Percentiles rank a stretch among this genome's conserved stretches.
phyloP scores from a whole-genome alignment of 2,797 vertebrate species.

The Microctenopoma lineatum region DNA sequence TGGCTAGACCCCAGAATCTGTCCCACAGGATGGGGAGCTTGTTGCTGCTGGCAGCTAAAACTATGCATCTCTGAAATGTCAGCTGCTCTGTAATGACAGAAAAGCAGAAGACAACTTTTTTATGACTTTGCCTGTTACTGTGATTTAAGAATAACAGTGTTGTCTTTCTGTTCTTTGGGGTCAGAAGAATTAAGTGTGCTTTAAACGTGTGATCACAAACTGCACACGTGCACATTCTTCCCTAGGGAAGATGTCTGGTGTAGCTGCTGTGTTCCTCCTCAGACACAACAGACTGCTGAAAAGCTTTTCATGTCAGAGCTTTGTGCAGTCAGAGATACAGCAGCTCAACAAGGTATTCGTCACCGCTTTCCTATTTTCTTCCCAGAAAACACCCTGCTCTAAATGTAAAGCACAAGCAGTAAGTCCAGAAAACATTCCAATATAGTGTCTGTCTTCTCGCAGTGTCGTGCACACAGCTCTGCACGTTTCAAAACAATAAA shows the following conservation, averaged over 20 bases:
- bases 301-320: conserved; percentile 21
- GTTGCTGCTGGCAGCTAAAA: conserved; percentile 27
- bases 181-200: not conserved
- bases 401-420: not conserved
- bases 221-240: not conserved
- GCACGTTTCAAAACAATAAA: not conserved
- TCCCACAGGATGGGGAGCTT: conserved; percentile 28
- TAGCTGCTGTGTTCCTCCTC: conserved; percentile 9
- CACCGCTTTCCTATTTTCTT: not conserved
- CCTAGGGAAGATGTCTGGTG: not conserved
- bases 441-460: not conserved
- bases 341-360: conserved; percentile 2
- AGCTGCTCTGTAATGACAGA: conserved; percentile 23
- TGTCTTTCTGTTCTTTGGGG: not conserved
- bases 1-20: conserved; percentile 13
- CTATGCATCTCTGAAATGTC: conserved; percentile 25
- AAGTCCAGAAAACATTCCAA: not conserved
- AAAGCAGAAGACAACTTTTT: conserved; percentile 17
- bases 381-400: not conserved
- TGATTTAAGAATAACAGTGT: conserved; percentile 1
- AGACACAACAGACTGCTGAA: conserved; percentile 20
- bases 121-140: not conserved
- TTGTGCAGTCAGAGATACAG: conserved; percentile 15
- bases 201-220: conserved; percentile 1
- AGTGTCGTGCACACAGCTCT: not conserved